These are phyloP conservation scores for Myxocyprinus asiaticus DNA, from an alignment of 2,113 vertebrate genomes.

Conservation along the genomic window DNA sequence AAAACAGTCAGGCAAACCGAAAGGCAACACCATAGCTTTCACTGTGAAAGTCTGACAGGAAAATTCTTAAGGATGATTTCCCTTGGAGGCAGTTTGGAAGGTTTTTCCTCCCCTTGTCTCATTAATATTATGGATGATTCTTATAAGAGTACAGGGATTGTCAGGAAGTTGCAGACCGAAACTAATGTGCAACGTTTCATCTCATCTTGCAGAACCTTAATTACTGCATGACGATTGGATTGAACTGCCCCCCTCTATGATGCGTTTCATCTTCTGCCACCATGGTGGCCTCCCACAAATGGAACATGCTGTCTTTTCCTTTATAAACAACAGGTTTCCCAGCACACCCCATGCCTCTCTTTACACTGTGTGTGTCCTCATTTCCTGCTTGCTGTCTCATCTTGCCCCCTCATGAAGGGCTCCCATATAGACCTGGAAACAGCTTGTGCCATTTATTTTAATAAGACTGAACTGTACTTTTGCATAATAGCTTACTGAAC, in stretches of 20 bases:
- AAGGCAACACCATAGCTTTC: background rate
- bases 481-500: background rate
- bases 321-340: conserved; percentile 36
- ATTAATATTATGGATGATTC: conserved; percentile 20
- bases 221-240: conserved; percentile 1
- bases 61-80: conserved; percentile 20
- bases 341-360: conserved; percentile 22
- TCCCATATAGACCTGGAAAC: conserved; percentile 24
- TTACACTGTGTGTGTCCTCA: conserved; percentile 32
- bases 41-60: background rate
- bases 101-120: background rate
- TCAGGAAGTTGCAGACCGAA: conserved; percentile 20
- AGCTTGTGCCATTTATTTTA: conserved; percentile 25
- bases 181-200: conserved; percentile 11
- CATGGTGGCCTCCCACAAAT: conserved; percentile 10
- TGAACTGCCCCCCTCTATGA: conserved; percentile 13
- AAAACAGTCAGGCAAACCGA: background rate
- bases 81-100: conserved; percentile 26
- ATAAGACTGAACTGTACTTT: conserved; percentile 12
- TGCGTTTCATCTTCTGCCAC: conserved; percentile 21
- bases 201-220: background rate
- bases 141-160: background rate
- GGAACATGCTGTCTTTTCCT: conserved; percentile 27
- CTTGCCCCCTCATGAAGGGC: conserved; percentile 4
- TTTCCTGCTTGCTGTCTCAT: conserved; percentile 22